phyloP scores from a whole-genome alignment of 2,113 vertebrate genomes.

The Phaethon lepturus region DNA sequence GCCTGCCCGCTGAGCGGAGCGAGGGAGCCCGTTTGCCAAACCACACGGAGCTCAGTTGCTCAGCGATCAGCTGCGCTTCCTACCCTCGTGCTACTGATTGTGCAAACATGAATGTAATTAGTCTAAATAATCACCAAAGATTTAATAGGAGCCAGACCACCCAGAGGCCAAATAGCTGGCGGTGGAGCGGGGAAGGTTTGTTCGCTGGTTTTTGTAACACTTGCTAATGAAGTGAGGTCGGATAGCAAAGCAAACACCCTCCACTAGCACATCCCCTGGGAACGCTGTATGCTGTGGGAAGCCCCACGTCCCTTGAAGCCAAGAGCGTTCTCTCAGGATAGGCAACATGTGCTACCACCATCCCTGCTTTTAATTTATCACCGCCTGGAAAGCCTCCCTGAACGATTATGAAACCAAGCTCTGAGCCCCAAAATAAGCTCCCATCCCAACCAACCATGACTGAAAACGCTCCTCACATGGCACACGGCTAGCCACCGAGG shows the following conservation, averaged over 20 bases:
- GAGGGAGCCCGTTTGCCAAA: slow-evolving; percentile 38
- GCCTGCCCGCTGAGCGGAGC: not conserved
- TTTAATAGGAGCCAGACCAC: slow-evolving; percentile 72
- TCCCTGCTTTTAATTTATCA: slow-evolving; percentile 63
- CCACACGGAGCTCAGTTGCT: slow-evolving; percentile 26
- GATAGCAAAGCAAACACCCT: slow-evolving; percentile 65
- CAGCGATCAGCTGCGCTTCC: slow-evolving; percentile 63
- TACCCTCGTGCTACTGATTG: slow-evolving; percentile 68
- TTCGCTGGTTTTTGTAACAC: slow-evolving; percentile 55
- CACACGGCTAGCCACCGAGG: not conserved
- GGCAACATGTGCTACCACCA: slow-evolving; percentile 57
- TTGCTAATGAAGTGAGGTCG: slow-evolving; percentile 64
- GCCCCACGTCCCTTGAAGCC: slow-evolving; percentile 45
- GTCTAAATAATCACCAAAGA: slow-evolving; percentile 69
- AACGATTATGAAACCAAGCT: slow-evolving; percentile 31
- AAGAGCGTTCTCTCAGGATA: slow-evolving; percentile 55
- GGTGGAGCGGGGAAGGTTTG: slow-evolving; percentile 46
- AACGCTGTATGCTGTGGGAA: slow-evolving; percentile 43
- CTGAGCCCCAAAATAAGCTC: slow-evolving; percentile 57
- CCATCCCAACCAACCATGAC: slow-evolving; percentile 10
- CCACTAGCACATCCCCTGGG: slow-evolving; percentile 41
- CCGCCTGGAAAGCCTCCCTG: slow-evolving; percentile 48
- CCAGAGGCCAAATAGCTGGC: slow-evolving; percentile 63
- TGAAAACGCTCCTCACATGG: not conserved
- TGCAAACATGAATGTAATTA: slow-evolving; percentile 74